phyloP scores from a whole-genome alignment of 2,113 vertebrate species.

The Nannobrachium achirus region DNA sequence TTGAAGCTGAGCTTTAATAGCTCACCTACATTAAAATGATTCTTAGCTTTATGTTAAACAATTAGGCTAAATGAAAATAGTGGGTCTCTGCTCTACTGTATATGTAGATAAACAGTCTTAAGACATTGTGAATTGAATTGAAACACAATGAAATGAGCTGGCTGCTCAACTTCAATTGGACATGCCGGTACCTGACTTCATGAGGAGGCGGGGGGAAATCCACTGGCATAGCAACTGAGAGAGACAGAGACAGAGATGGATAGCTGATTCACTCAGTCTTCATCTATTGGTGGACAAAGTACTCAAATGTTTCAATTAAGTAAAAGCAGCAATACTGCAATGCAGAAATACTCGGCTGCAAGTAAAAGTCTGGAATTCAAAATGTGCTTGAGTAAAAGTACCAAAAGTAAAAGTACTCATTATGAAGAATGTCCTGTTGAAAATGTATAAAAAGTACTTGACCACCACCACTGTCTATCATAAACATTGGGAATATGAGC shows the following conservation, averaged over 20 bases:
- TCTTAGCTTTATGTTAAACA: too few species aligned
- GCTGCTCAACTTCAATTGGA: neutral
- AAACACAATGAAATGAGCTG: neutral
- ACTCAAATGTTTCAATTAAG: neutral
- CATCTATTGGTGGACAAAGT: neutral
- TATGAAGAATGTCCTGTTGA: too few species aligned
- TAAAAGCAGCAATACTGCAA: too few species aligned
- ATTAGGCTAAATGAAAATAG: too few species aligned
- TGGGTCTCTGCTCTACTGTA: too few species aligned
- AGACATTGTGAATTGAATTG: neutral
- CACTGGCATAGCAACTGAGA: slow-evolving; percentile 59
- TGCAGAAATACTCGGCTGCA: too few species aligned
- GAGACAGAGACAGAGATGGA: slow-evolving; percentile 1
- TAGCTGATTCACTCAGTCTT: neutral
- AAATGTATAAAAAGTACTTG: neutral
- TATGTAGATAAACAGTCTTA: too few species aligned
- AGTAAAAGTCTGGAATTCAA: too few species aligned
- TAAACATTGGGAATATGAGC: neutral
- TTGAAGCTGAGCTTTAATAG: too few species aligned
- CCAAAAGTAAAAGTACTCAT: too few species aligned
- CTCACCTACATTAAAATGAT: too few species aligned
- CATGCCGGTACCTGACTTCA: slow-evolving; percentile 64
- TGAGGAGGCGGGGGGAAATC: slow-evolving; percentile 76
- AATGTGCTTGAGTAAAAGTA: too few species aligned
- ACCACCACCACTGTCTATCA: neutral